Evolutionary conservation across 1,140 invertebrate genomes (phyloP).

Genomic region (Drosophila ficusphila): DNA sequence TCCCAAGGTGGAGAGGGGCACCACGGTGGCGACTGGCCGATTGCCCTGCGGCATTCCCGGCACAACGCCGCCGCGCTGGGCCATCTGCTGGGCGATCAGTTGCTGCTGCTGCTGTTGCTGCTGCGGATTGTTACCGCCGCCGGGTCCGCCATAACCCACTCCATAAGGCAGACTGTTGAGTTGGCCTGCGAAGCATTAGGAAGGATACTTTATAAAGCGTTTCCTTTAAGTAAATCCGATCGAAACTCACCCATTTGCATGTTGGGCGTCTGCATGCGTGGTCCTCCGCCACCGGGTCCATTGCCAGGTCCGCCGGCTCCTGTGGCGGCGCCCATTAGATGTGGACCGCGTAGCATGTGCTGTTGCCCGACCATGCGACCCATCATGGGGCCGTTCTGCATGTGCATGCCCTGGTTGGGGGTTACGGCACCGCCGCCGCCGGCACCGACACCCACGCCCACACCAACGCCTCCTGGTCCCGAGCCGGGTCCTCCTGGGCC

Average conservation of each 20-base stretch:
- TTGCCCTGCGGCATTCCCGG: constrained; percentile 85
- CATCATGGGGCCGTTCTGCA: constrained; percentile 90
- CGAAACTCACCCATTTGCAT: constrained; percentile 76
- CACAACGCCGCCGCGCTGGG: constrained; percentile 85
- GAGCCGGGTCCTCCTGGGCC: constrained; percentile 33
- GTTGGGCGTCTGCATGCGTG: constrained; percentile 84
- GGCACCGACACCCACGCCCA: constrained; percentile 50
- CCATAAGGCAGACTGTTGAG: constrained; percentile 82
- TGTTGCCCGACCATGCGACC: constrained; percentile 86
- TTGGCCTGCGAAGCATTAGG: constrained; percentile 53
- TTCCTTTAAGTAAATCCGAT: no score
- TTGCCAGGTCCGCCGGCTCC: constrained; percentile 53
- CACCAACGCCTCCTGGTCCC: constrained; percentile 47
- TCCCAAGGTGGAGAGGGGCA: constrained; percentile 84
- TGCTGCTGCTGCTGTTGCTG: constrained; percentile 78
- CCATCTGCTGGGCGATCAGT: constrained; percentile 74
- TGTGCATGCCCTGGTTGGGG: constrained; percentile 83
- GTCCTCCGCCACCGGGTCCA: constrained; percentile 69
- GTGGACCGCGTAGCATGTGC: constrained; percentile 80
- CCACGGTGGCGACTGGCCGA: constrained; percentile 70
- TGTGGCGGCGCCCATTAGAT: constrained; percentile 67
- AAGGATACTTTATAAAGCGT: neutral
- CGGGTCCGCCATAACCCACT: constrained; percentile 69
- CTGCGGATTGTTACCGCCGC: constrained; percentile 64
- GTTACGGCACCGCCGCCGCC: constrained; percentile 58